Conservation (phyloP, 2,113 vertebrate genomes). For the Bombycilla garrulus region DNA sequence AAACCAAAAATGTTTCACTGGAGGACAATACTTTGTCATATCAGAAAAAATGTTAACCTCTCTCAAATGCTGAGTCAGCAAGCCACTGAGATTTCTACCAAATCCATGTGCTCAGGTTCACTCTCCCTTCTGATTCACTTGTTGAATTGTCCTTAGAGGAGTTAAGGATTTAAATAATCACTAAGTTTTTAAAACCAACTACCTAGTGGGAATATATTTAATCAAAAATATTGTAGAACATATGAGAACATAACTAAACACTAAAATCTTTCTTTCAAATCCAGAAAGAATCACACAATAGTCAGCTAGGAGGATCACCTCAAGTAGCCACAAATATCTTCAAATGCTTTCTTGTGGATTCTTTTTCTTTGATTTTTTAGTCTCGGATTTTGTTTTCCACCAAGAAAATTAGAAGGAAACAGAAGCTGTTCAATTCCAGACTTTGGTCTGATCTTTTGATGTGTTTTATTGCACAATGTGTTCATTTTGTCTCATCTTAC, state of each 20-base stretch:
- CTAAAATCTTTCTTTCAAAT: not conserved
- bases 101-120: not conserved
- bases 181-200: not conserved
- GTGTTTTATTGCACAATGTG: not conserved
- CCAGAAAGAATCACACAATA: not conserved
- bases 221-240: not conserved
- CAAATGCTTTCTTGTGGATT: not conserved
- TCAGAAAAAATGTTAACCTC: not conserved
- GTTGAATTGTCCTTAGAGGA: not conserved
- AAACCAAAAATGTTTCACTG: not conserved
- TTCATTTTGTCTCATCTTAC: not conserved
- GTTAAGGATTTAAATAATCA: not conserved
- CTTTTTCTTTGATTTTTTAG: not conserved
- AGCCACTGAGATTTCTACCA: not conserved
- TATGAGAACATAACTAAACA: not conserved
- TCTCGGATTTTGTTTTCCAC: not conserved
- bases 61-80: not conserved
- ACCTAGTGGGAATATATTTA: not conserved
- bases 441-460: not conserved
- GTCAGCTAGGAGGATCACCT: not conserved
- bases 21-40: not conserved
- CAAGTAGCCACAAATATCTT: not conserved
- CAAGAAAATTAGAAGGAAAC: not conserved
- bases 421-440: not conserved
- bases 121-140: not conserved